phyloP scores from a whole-genome alignment of 2,113 vertebrate genomes.

The Nymphicus hollandicus region DNA sequence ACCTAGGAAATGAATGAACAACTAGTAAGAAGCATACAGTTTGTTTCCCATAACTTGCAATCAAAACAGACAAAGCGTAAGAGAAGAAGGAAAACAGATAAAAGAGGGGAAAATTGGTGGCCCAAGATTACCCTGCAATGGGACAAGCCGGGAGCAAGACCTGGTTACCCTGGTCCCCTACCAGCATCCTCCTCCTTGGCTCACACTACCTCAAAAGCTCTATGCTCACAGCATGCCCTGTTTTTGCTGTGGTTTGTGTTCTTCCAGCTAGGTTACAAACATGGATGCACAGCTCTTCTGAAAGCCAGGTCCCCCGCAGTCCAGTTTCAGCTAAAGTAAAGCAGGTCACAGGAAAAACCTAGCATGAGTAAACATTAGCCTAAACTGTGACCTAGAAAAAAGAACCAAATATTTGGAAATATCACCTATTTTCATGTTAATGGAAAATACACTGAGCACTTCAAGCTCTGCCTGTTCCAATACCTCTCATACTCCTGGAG shows the following conservation, averaged over 20 bases:
- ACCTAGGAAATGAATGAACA: background rate
- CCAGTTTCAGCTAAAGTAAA: background rate
- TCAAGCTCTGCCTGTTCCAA: background rate
- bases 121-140: background rate
- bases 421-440: background rate
- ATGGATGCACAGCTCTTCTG: background rate
- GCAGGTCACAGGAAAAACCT: background rate
- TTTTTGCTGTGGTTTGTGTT: background rate
- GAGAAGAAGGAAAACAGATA: background rate
- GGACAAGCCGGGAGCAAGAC: background rate
- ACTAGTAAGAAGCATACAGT: background rate
- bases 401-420: background rate
- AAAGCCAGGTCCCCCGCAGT: background rate
- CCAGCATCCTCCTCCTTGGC: background rate
- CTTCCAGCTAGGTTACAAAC: background rate
- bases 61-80: background rate
- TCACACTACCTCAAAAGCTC: background rate
- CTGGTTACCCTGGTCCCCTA: background rate
- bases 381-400: background rate
- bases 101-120: background rate
- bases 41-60: background rate
- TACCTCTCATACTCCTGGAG: background rate
- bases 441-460: background rate
- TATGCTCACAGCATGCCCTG: background rate
- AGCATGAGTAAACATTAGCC: background rate